Evolutionary conservation across 2,797 vertebrate species (phyloP).

Genomic region (Pteronotus mesoamericanus): DNA sequence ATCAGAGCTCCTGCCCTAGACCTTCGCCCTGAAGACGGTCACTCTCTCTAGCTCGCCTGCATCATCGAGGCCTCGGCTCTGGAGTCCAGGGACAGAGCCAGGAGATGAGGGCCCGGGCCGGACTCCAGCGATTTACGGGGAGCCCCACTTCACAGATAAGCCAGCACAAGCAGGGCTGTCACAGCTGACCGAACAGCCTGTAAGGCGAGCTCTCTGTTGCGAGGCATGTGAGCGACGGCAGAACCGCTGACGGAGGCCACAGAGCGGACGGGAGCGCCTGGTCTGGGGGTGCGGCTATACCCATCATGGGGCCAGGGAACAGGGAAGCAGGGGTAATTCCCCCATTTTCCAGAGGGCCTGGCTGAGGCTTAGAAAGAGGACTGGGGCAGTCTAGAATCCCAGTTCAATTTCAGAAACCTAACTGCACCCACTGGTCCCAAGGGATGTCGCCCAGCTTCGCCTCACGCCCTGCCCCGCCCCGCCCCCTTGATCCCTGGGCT

Average conservation of each 20-base stretch:
- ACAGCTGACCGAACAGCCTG: neutral
- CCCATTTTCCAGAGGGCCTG: neutral
- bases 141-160: neutral
- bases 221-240: neutral
- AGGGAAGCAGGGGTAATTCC: neutral
- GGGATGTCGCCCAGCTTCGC: rapidly evolving
- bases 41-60: neutral
- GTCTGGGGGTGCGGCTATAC: neutral
- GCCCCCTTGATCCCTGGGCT: neutral
- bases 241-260: no score
- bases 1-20: neutral
- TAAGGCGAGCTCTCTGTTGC: neutral
- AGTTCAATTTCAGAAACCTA: neutral
- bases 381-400: neutral
- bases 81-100: neutral
- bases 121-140: neutral
- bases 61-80: neutral
- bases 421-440: neutral
- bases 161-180: neutral
- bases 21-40: neutral
- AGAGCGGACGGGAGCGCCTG: neutral
- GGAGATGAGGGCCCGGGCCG: neutral
- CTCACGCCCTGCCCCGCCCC: neutral
- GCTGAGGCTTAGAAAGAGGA: neutral
- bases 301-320: neutral